Evolutionary conservation across 2,113 vertebrate species (phyloP), one percentile per base, ranked within the genome.

Genomic region (Anhinga rufa): DNA sequence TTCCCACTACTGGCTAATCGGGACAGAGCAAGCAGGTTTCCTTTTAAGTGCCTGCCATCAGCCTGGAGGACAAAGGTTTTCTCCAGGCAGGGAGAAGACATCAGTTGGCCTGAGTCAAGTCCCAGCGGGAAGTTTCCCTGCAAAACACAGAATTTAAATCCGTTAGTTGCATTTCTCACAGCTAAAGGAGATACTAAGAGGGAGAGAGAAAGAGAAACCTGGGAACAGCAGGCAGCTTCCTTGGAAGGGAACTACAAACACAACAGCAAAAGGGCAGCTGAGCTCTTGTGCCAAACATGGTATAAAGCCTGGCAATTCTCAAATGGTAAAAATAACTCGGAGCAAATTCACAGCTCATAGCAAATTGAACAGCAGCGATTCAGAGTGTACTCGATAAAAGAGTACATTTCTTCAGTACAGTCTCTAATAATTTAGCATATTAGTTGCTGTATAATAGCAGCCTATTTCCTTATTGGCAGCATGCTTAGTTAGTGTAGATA

Each of bases 271-370:
- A 92, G 71, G 68, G 60, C 86, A 83, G 32, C 60, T 62, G 82
- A 88, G 75, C 66, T 93, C 85, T 86, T 86, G 48, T 71, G 68
- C 51, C 86, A 93, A 93, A 90, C 55, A 68, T 0, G 4, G 17
- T 71, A 71, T 40, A 95, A 95, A 91, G 64, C 51, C 71, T 65
- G 46, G 44, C 28, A 95, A 68, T 92, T 93, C 93, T 91, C 89
- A 90, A 36, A 48, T 22, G 60, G 75, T 70, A 91, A 91, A 93
- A 95, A 87, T 77, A 96, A 90, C 71, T 69, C 46, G 14, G 51
- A 96, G 62, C 78, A 94, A 87, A 91, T 51, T 92, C 76, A 68
- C 81, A 82, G 29, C 81, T 82, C 66, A n/a, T 2, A 72, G 78
- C 62, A 89, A 97, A 90, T 52, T 77, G 70, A 92, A 68, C 71